Percentiles rank a stretch among this genome's conserved stretches.
Conservation (phyloP, 2,113 vertebrate genomes). For the Periophthalmodon schlosseri region DNA sequence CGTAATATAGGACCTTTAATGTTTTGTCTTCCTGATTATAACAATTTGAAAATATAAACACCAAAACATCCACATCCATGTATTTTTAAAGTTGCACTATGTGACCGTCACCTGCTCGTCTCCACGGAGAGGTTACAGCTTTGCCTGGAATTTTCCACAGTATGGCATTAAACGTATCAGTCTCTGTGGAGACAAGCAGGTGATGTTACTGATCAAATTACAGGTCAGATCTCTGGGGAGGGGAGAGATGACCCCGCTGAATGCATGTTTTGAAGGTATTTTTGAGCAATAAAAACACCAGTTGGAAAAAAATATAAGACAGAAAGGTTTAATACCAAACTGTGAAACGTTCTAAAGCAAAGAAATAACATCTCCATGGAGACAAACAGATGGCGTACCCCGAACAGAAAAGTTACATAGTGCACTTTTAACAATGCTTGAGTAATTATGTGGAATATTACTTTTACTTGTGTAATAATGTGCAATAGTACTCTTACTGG, state of each 20-base stretch:
- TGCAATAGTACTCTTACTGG: background rate
- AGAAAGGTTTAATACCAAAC: background rate
- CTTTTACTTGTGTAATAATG: too few species aligned
- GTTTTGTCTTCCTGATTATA: background rate
- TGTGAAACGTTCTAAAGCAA: background rate
- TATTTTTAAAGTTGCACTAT: too few species aligned
- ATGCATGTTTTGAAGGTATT: background rate
- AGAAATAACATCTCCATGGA: background rate
- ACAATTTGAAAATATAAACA: background rate
- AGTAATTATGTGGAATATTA: background rate
- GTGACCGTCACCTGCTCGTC: too few species aligned
- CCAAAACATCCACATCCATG: too few species aligned
- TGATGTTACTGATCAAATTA: too few species aligned
- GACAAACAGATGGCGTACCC: background rate
- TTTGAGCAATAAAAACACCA: background rate
- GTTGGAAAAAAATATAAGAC: background rate
- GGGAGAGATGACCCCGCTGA: background rate
- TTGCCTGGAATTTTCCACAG: background rate
- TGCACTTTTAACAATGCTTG: background rate
- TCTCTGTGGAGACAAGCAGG: background rate
- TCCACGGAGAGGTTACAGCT: background rate
- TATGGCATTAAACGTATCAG: background rate
- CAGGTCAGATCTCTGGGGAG: too few species aligned
- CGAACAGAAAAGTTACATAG: background rate
- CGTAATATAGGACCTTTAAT: too few species aligned